These are phyloP conservation scores for Barypeithes pellucidus DNA, from an alignment of 2,888 invertebrate genomes.

Conservation along the genomic window DNA sequence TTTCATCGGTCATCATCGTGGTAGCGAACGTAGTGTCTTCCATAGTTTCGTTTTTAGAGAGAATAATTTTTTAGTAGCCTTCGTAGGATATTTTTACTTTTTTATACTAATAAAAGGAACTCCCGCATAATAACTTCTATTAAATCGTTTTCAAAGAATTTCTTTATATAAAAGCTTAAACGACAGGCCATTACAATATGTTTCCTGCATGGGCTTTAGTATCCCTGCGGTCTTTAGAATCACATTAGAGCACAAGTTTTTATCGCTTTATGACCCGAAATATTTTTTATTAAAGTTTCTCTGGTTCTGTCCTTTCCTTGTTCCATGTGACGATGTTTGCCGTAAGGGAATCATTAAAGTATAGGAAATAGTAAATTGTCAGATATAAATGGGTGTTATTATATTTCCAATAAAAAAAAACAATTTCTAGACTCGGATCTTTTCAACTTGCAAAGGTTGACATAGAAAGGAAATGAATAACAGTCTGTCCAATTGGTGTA, in stretches of 20 bases:
- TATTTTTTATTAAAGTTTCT: conserved; percentile 3
- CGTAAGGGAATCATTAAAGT: not conserved
- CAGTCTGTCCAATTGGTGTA: too few relatives aligned
- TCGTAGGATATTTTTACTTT: too few relatives aligned
- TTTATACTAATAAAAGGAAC: not conserved
- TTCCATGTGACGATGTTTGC: not conserved
- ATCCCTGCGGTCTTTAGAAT: conserved; percentile 7
- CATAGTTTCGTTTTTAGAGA: too few relatives aligned
- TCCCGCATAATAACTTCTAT: not conserved
- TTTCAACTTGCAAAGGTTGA: too few relatives aligned
- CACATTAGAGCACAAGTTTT: not conserved
- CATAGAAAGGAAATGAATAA: too few relatives aligned
- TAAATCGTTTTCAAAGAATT: not conserved
- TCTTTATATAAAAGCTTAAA: conserved; percentile 4
- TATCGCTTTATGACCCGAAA: not conserved
- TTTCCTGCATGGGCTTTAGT: conserved; percentile 12
- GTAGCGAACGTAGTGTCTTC: too few relatives aligned
- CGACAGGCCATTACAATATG: conserved; percentile 4
- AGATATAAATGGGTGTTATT: not conserved
- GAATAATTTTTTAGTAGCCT: too few relatives aligned
- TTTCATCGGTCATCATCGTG: too few relatives aligned
- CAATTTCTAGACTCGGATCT: too few relatives aligned
- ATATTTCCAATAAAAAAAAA: too few relatives aligned
- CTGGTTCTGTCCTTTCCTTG: not conserved
- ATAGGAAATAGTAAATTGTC: not conserved